These are phyloP conservation scores for Lanius collurio DNA, from an alignment of 2,113 vertebrate genomes.

Conservation along the genomic window DNA sequence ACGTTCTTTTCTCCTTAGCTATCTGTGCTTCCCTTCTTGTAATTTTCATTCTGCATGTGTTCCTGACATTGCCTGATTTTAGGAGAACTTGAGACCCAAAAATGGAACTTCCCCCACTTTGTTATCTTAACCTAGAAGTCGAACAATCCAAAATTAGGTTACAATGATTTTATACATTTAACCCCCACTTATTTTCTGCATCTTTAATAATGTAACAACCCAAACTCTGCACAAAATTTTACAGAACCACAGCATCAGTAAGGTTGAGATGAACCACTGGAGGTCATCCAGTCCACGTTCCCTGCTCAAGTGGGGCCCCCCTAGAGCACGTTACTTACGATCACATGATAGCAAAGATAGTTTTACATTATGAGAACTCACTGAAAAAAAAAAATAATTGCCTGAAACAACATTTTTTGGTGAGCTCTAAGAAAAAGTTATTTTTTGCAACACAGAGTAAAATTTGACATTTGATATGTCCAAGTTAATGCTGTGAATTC, in stretches of 20 bases:
- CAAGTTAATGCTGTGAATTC: neutral
- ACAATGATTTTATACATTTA: neutral
- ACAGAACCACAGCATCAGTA: neutral
- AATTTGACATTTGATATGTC: neutral
- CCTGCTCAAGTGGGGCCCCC: neutral
- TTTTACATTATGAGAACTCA: neutral
- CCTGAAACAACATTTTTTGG: neutral
- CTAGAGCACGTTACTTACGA: neutral
- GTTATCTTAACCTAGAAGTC: neutral
- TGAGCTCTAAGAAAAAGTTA: neutral
- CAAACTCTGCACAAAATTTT: neutral
- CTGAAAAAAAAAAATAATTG: neutral
- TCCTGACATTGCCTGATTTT: neutral
- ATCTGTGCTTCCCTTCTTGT: neutral
- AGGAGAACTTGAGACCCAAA: neutral
- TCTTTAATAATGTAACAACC: neutral
- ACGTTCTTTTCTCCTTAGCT: neutral
- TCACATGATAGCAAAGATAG: neutral
- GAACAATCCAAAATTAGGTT: neutral
- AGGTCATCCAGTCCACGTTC: neutral
- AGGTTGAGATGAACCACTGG: neutral
- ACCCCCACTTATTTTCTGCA: neutral
- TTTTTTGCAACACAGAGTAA: neutral
- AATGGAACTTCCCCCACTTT: neutral
- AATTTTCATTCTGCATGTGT: neutral